Evolutionary conservation across 1,140 invertebrate species (phyloP).

Genomic region (Temnothorax nylanderi): DNA sequence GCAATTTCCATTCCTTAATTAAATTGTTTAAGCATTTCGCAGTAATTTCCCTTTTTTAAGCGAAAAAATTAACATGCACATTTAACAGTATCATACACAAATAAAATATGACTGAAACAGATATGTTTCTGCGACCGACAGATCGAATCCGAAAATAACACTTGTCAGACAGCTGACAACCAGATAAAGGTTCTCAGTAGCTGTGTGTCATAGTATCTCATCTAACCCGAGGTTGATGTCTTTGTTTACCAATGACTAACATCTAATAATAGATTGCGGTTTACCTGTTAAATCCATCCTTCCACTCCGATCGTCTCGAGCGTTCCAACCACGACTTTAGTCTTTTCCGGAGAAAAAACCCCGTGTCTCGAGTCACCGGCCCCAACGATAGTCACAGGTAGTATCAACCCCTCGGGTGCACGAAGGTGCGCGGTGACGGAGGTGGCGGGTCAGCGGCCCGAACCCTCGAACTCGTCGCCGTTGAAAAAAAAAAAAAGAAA

Average conservation of each 20-base stretch:
- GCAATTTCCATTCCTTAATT: constrained; percentile 7
- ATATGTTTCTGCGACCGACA: background rate
- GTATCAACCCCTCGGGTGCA: constrained; percentile 23
- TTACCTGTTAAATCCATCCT: constrained; percentile 45
- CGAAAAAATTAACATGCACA: constrained; percentile 20
- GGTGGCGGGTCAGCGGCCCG: background rate
- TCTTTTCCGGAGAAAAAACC: constrained; percentile 32
- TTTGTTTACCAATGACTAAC: constrained; percentile 9
- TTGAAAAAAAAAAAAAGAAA: constrained; percentile 6
- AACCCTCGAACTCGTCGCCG: constrained; percentile 32
- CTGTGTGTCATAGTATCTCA: background rate
- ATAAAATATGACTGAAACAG: background rate
- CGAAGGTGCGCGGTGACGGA: constrained; percentile 14
- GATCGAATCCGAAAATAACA: background rate
- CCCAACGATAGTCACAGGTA: constrained; percentile 52
- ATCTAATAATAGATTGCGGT: constrained; percentile 49
- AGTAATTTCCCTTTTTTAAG: background rate
- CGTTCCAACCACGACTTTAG: background rate
- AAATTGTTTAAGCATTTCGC: background rate
- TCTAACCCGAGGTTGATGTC: constrained; percentile 12
- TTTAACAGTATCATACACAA: background rate
- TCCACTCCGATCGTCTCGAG: background rate
- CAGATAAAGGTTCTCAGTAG: constrained; percentile 10
- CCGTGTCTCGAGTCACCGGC: constrained; percentile 18
- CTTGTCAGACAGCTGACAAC: background rate